Conservation (phyloP, 2,888 invertebrate genomes). For the Drosophila meridionalis region DNA sequence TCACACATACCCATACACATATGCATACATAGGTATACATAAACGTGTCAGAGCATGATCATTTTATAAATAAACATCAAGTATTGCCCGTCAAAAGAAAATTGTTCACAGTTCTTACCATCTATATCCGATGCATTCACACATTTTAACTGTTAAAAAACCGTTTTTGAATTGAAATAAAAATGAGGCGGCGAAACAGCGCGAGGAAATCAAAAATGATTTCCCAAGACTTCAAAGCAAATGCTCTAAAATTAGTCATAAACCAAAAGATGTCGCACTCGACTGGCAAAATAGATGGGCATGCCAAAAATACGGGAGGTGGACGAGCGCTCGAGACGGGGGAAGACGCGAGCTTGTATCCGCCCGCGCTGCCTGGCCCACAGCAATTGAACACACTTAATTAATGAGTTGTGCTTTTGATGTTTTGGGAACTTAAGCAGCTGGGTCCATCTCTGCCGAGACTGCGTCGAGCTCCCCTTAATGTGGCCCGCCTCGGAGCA, state of each 20-base stretch:
- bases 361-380: slow-evolving; percentile 10
- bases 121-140: neutral
- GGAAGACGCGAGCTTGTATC: slow-evolving; percentile 10
- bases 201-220: slow-evolving; percentile 31
- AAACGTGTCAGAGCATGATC: neutral
- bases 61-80: slow-evolving; percentile 29
- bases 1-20: no score
- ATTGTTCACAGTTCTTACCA: slow-evolving; percentile 28
- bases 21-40: no score
- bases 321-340: slow-evolving; percentile 34
- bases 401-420: slow-evolving; percentile 83
- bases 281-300: slow-evolving; percentile 38
- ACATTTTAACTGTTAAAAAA: slow-evolving; percentile 13
- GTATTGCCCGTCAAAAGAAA: slow-evolving; percentile 20
- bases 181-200: slow-evolving; percentile 11
- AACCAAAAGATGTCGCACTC: slow-evolving; percentile 51
- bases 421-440: slow-evolving; percentile 69
- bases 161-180: slow-evolving; percentile 8
- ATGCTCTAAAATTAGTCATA: slow-evolving; percentile 69
- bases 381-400: slow-evolving; percentile 84
- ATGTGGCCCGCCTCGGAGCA: slow-evolving; percentile 30
- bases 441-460: slow-evolving; percentile 39
- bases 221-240: slow-evolving; percentile 68
- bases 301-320: slow-evolving; percentile 60
- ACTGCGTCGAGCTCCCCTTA: neutral